Conservation (phyloP, 2,113 vertebrate species). For the Mormyrus lacerda region DNA sequence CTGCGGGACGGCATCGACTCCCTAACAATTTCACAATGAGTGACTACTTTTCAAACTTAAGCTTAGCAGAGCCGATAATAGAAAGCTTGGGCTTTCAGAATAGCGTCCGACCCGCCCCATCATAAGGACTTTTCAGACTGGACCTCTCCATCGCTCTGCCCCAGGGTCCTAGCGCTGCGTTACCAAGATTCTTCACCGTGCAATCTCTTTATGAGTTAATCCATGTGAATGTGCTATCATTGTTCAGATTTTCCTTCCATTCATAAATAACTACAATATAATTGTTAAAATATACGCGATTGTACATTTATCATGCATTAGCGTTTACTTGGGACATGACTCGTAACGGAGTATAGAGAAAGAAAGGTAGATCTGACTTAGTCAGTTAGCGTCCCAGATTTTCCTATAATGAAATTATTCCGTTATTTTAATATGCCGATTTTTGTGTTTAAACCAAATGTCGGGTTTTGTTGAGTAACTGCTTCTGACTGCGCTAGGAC, state of each 20-base stretch:
- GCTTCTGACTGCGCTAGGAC: conserved; percentile 8
- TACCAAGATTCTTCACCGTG: not conserved
- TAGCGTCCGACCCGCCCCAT: not conserved
- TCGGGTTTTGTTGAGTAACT: not conserved
- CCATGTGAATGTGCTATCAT: not conserved
- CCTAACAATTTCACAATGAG: not conserved
- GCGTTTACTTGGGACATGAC: not conserved
- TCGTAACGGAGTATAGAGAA: not conserved
- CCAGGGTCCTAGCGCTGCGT: conserved; percentile 26
- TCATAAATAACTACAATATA: not conserved
- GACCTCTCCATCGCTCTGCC: not conserved
- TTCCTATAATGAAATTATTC: not conserved
- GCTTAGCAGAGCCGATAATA: not conserved
- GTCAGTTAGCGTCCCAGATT: not conserved
- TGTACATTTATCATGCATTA: not conserved
- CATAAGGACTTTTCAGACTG: conserved; percentile 8
- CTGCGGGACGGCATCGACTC: not conserved
- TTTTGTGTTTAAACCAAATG: not conserved
- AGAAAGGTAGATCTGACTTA: not conserved
- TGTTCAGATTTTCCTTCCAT: not conserved
- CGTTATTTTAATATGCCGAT: not conserved
- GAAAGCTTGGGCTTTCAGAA: not conserved
- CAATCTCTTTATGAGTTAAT: no score
- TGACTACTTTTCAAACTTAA: not conserved
- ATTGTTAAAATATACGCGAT: not conserved